Conservation (phyloP, 2,113 vertebrate species). For the Indri indri region DNA sequence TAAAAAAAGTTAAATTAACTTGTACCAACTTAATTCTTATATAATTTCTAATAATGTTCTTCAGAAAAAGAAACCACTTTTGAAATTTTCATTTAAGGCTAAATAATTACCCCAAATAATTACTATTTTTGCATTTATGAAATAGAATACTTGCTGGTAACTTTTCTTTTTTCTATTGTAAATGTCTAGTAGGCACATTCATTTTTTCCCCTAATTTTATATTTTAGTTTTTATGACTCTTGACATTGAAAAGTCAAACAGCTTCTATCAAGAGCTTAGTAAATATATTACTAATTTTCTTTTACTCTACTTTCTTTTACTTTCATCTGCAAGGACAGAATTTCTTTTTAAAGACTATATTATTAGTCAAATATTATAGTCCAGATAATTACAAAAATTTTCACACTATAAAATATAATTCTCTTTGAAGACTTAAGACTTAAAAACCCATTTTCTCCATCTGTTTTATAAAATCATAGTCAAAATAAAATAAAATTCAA, state of each 20-base stretch:
- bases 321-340: background rate
- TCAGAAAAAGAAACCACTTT: slow-evolving; percentile 16
- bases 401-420: background rate
- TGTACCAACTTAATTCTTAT: background rate
- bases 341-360: background rate
- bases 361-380: background rate
- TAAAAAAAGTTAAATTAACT: background rate
- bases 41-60: background rate
- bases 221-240: slow-evolving; percentile 39
- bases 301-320: background rate
- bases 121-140: slow-evolving; percentile 20
- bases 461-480: background rate
- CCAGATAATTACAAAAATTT: background rate
- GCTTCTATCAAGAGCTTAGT: background rate
- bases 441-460: background rate
- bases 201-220: background rate
- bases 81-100: slow-evolving; percentile 34
- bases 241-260: background rate
- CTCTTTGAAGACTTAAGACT: background rate
- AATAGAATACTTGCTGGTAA: background rate
- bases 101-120: slow-evolving; percentile 31
- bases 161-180: background rate
- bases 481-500: background rate
- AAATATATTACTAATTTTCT: slow-evolving; percentile 1
- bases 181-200: background rate